Base-by-base conservation (phyloP, 2,888 invertebrate species). In the Plebejus melissa region DNA sequence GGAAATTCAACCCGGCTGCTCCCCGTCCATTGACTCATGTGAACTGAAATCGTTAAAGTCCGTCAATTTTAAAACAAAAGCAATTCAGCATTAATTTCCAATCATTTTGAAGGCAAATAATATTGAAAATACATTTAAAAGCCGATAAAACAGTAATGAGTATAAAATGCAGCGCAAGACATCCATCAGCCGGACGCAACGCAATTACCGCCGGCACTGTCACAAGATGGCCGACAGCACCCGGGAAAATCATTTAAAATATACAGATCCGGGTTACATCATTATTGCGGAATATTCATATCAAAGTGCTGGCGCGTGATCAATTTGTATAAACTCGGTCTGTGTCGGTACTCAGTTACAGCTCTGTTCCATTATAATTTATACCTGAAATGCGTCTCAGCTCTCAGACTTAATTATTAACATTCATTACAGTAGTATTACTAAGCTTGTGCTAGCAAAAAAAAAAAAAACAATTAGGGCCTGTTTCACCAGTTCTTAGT, bases 71-170 rank as follows among this genome's bases (percentile, higher is more conserved):
- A 32, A 65, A 65, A 65, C 36, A 65, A 65, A 65, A 65, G 65
- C 65, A 16, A 65, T 65, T 65, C 65, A 36, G 32, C 65, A 32
- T 65, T 65, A 65, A 65, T 65, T 65, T 65, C 32, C 60, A 13
- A 32, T 32, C 65, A 13, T 32, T 65, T 65, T 32, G 13, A 36
- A 32, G 65, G 65, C 65, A 65, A 65, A 65, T 65, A 65, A 36
- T 65, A 65, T 65, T 65, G 65, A 65, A 65, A 65, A 65, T 65
- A 65, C 65, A 65, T 65, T 65, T 65, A 65, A 65, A 65, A 65
- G 32, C 32, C 65, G 16, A 65, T 32, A 65, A 70, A 70, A 70
- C 22, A 22, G 41, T 41, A 41, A 70, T 70, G 38, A 70, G 16
- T 41, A 70, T 70, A 41, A 41, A 70, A 70, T 41, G 70, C 70